Evolutionary conservation across 2,888 invertebrate species (phyloP), one percentile per base, ranked within the genome.

Genomic region (Stomorhina lunata): DNA sequence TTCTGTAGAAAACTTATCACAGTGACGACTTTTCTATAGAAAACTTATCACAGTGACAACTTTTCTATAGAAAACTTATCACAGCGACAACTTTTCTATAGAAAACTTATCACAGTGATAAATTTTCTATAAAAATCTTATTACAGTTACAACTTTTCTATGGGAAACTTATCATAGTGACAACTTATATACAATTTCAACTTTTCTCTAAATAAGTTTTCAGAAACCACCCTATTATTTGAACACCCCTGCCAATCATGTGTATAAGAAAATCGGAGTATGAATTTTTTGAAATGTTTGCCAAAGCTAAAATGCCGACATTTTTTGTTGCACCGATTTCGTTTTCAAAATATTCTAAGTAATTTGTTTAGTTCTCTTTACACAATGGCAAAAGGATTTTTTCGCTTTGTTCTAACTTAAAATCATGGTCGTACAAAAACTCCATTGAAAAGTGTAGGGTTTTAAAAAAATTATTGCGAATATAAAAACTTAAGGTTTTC

Each of bases 321-420:
- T 0, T 22, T 37, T 27, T 59, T 27, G 55, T 55, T 57, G 9
- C 53, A 48, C 2, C n/a, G 9, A 66, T 57, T 37, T 57, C 40
- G 15, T 61, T 57, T 75, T 45, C 61, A 76, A 40, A 75, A 66
- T 57, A 66, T 75, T 75, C 34, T 17, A 75, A 65, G 32, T 65
- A 65, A 59, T 59, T 76, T 40, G 40, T 40, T 59, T 32, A 17
- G 57, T 20, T 45, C 25, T n/a, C 22, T 17, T 17, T 17, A 17
- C 10, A 50, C 48, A 37, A 50, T n/a, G 5, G 7, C 34, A 57
- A 57, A 65, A 45, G n/a, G 12, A 4, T 34, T 65, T n/a, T n/a
- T 45, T n/a, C n/a, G 20, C n/a, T 25, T 43, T 53, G 48, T 63
- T 15, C 53, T 10, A 5, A 17, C 40, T 22, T 53, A 32, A 43